Evolutionary conservation across 2,113 vertebrate species (phyloP), one percentile per base, ranked within the genome.

Genomic region (Parus major): DNA sequence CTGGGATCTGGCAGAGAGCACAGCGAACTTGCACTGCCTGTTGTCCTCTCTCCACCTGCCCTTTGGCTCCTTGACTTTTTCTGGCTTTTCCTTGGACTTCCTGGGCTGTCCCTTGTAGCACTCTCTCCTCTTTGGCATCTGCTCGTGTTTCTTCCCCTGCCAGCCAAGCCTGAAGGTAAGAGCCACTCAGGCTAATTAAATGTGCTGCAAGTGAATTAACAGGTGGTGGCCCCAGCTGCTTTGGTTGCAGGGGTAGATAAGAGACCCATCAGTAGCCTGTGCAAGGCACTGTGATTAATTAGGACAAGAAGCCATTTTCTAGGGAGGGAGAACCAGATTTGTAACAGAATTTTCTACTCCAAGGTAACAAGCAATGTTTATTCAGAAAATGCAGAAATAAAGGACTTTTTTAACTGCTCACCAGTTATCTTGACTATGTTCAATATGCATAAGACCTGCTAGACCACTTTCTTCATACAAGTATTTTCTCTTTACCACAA

Each of bases 201-300:
- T 87, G 93, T 71, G 96, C 97, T 97, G 97, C 85, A 93, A 97
- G 96, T 89, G 96, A 96, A 97, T 93, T 98, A 98, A 98, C 98
- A 98, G 98, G 98, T 98, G 98, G 98, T 94, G 97, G 96, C 93
- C 97, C 95, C 98, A 98, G 98, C 98, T 98, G 98, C 95, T 97
- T 59, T 69, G 22, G 36, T 70, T 93, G 92, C 92, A 91, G 27
- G 59, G 91, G 83, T 80, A 95, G 66, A 97, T 86, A 97, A 83
- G 82, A 75, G 69, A 81, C 94, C 86, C 93, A 88, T 88, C 82
- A 53, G 64, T 41, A 56, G 56, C 31, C 78, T 68, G 15, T 82
- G 63, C 66, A 52, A 78, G 65, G 36, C 76, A 82, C 59, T 76
- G 70, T 96, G 96, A 95, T 95, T 98, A 97, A 98, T 98, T 98